Percentiles rank a stretch among this genome's conserved stretches.
Conservation (phyloP, 1,140 invertebrate genomes). For the Babylonia areolata region DNA sequence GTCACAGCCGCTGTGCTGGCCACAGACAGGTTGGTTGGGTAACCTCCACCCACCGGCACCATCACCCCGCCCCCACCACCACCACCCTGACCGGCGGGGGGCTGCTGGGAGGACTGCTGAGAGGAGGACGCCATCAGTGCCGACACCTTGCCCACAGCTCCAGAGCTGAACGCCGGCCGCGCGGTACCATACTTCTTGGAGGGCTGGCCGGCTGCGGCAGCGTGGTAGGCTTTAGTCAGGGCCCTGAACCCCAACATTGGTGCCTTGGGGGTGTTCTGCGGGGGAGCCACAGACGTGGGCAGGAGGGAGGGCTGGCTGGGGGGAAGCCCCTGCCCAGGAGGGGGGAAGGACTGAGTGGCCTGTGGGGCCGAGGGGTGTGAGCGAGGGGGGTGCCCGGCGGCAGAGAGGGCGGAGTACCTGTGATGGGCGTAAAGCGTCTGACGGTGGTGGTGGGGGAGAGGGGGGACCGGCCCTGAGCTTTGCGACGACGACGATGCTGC, state of each 20-base stretch:
- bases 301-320: conserved; percentile 21
- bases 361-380: background rate
- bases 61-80: background rate
- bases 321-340: background rate
- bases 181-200: background rate
- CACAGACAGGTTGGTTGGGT: background rate
- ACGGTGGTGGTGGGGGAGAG: no score
- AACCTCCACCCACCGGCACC: background rate
- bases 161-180: no score
- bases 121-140: background rate
- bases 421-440: background rate
- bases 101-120: background rate
- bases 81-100: background rate
- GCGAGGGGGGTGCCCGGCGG: conserved; percentile 9
- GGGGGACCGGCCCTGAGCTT: background rate
- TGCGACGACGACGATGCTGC: background rate
- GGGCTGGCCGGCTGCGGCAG: background rate
- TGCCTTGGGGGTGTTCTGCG: no score
- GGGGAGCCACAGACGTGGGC: background rate
- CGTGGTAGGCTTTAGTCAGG: background rate
- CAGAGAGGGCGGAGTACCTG: background rate
- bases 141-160: background rate
- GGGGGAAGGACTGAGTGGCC: background rate
- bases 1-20: background rate
- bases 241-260: background rate